Evolutionary conservation across 1,140 invertebrate genomes (phyloP).

Genomic region (Leucophenga varia): DNA sequence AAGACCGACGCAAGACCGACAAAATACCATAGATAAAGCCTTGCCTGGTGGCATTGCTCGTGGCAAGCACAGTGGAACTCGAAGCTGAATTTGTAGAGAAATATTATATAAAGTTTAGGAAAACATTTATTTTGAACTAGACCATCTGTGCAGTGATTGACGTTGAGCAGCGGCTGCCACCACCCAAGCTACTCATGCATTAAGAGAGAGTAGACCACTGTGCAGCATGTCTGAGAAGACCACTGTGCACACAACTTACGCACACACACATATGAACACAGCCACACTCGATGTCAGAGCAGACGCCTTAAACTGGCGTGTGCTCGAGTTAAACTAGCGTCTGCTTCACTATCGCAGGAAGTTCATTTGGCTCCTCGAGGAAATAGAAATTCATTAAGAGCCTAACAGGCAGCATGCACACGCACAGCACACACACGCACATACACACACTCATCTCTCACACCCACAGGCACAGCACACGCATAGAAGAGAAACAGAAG

Average conservation of each 20-base stretch:
- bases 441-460: slow-evolving; percentile 8
- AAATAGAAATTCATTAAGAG: slow-evolving; percentile 47
- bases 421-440: not conserved
- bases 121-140: too few relatives aligned
- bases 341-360: too few relatives aligned
- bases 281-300: slow-evolving; percentile 3
- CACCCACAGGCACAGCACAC: not conserved
- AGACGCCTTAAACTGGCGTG: slow-evolving; percentile 3
- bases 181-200: not conserved
- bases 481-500: not conserved
- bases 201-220: not conserved
- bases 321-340: slow-evolving; percentile 22
- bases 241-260: not conserved
- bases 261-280: too few relatives aligned
- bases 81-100: not conserved
- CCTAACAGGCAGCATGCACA: slow-evolving; percentile 13
- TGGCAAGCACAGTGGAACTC: too few relatives aligned
- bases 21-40: too few relatives aligned
- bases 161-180: not conserved
- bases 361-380: too few relatives aligned
- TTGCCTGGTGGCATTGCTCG: too few relatives aligned
- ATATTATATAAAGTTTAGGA: too few relatives aligned
- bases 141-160: not conserved
- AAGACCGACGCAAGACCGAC: too few relatives aligned
- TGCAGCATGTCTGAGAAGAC: not conserved